A percentile compares a stretch with the other conserved stretches of the same genome.
These are phyloP conservation scores for Endomychus coccineus DNA, from an alignment of 2,888 invertebrate species.

Conservation along the genomic window DNA sequence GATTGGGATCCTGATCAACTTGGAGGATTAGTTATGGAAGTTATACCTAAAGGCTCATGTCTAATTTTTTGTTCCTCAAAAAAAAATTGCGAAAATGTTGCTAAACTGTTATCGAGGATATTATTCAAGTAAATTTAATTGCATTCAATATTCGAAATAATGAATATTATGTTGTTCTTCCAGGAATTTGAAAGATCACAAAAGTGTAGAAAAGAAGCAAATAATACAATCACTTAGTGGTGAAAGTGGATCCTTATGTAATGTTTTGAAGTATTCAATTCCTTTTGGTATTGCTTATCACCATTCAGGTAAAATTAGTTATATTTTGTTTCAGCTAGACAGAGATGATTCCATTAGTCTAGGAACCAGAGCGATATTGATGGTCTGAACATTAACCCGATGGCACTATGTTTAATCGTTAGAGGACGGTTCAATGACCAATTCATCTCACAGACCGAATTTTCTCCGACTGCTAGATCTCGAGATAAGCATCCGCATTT, in stretches of 20 bases:
- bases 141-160: background rate
- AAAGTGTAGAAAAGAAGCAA: conserved; percentile 51
- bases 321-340: too few species aligned
- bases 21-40: conserved; percentile 72
- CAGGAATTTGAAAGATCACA: conserved; percentile 51
- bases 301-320: conserved; percentile 61
- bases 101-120: conserved; percentile 45
- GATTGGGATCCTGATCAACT: conserved; percentile 73
- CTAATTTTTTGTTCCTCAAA: conserved; percentile 91
- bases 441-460: too few species aligned
- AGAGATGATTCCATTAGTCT: too few species aligned
- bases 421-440: too few species aligned
- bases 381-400: too few species aligned
- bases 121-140: conserved; percentile 12
- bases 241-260: conserved; percentile 60
- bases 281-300: conserved; percentile 87
- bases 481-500: too few species aligned
- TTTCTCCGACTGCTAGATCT: too few species aligned
- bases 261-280: conserved; percentile 58
- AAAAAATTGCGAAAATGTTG: conserved; percentile 87
- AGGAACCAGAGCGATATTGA: too few species aligned
- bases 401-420: too few species aligned
- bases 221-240: conserved; percentile 55
- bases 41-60: conserved; percentile 71
- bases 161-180: conserved; percentile 17